Evolutionary conservation across 2,113 vertebrate genomes (phyloP).

Genomic region (Nycticorax nycticorax): DNA sequence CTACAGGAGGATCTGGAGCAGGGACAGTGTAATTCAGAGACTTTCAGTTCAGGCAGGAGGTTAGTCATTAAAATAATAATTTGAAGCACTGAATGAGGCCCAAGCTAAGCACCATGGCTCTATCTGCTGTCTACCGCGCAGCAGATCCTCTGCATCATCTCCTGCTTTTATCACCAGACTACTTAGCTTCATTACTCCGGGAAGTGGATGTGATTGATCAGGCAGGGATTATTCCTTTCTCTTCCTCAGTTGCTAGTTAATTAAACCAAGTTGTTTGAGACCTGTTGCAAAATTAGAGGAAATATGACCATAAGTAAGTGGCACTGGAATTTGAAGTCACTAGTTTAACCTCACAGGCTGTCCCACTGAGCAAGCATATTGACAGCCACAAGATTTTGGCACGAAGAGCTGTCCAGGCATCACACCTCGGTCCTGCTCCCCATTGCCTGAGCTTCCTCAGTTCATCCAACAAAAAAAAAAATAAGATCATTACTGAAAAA

Average conservation of each 20-base stretch:
- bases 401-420: neutral
- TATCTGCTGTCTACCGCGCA: neutral
- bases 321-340: neutral
- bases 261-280: neutral
- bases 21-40: neutral
- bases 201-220: neutral
- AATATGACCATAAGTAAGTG: neutral
- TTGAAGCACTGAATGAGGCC: neutral
- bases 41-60: neutral
- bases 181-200: neutral
- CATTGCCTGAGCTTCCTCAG: neutral
- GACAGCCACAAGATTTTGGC: neutral
- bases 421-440: neutral
- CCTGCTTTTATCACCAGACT: slow-evolving; percentile 2
- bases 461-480: neutral
- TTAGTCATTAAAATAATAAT: slow-evolving; percentile 41
- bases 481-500: neutral
- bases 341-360: neutral
- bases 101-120: neutral
- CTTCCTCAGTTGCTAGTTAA: neutral
- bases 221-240: neutral
- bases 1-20: neutral
- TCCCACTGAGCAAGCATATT: neutral
- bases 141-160: neutral
- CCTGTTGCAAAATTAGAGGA: neutral